A percentile compares a stretch with the other conserved stretches of the same genome.
These are phyloP conservation scores for Drosophila quadrilineata DNA, from an alignment of 1,140 invertebrate species.

Conservation along the genomic window DNA sequence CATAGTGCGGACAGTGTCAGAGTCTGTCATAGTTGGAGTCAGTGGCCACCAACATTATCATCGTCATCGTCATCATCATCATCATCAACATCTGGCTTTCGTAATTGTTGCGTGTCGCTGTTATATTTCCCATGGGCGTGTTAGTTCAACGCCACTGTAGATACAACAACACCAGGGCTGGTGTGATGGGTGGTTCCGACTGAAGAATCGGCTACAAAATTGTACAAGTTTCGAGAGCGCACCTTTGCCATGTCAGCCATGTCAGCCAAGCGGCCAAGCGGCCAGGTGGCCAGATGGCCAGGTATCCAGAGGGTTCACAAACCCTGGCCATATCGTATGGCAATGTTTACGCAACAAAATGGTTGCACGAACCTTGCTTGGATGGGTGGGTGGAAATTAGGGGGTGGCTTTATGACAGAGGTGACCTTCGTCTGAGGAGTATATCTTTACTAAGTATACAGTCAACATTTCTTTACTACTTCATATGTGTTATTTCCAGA, in stretches of 20 bases:
- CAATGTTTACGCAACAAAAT: conserved; percentile 69
- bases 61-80: conserved; percentile 37
- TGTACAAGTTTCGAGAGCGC: conserved; percentile 1
- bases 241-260: conserved; percentile 13
- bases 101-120: conserved; percentile 71
- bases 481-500: too few species aligned
- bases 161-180: too few species aligned
- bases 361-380: conserved; percentile 50
- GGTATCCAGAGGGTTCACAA: conserved; percentile 7
- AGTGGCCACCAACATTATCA: conserved; percentile 19
- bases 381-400: too few species aligned
- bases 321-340: conserved; percentile 64
- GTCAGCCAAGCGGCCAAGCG: conserved; percentile 5
- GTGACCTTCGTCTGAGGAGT: too few species aligned
- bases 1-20: not conserved
- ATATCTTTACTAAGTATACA: too few species aligned
- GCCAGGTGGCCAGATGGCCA: conserved; percentile 1
- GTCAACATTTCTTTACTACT: too few species aligned
- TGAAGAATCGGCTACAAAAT: not conserved
- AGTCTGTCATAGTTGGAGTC: not conserved
- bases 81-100: conserved; percentile 35
- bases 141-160: conserved; percentile 34
- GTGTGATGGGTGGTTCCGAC: conserved; percentile 5
- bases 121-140: conserved; percentile 73
- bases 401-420: too few species aligned